Conservation (phyloP, 2,888 invertebrate genomes). For the Yponomeuta plumbellus region DNA sequence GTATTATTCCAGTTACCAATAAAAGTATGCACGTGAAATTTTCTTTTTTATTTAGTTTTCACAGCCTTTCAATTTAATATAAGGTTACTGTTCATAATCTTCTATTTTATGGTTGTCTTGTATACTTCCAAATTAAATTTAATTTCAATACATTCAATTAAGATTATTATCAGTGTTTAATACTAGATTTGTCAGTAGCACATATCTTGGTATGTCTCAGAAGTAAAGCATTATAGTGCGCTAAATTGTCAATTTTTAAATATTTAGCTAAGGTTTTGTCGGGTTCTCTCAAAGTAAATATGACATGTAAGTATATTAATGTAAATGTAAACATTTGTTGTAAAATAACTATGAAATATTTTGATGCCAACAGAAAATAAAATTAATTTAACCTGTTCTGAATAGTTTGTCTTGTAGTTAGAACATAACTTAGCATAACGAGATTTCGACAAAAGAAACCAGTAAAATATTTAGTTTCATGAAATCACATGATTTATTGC, state of each 20-base stretch:
- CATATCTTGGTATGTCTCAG: slow-evolving; percentile 23
- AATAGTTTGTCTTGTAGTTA: slow-evolving; percentile 34
- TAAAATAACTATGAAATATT: slow-evolving; percentile 68
- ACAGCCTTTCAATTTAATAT: not conserved
- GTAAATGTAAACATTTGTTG: slow-evolving; percentile 62
- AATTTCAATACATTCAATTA: slow-evolving; percentile 10
- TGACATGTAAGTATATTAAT: slow-evolving; percentile 52
- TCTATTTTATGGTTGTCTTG: slow-evolving; percentile 6
- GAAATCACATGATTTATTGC: not conserved
- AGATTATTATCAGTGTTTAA: slow-evolving; percentile 28
- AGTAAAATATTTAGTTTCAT: not conserved
- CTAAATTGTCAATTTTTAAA: slow-evolving; percentile 72
- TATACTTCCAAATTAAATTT: slow-evolving; percentile 11
- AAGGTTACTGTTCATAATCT: slow-evolving; percentile 7
- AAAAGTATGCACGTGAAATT: slow-evolving; percentile 52
- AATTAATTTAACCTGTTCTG: slow-evolving; percentile 56
- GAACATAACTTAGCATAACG: slow-evolving; percentile 14
- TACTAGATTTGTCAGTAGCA: slow-evolving; percentile 28
- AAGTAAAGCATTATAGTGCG: slow-evolving; percentile 30
- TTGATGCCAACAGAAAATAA: slow-evolving; percentile 70
- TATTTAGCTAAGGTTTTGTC: slow-evolving; percentile 59
- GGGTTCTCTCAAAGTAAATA: slow-evolving; percentile 49
- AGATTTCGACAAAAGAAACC: too few relatives aligned
- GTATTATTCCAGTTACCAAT: slow-evolving; percentile 67
- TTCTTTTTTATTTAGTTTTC: slow-evolving; percentile 40